Conservation (phyloP, 1,140 invertebrate species). For the Bathynomus jamesi region DNA sequence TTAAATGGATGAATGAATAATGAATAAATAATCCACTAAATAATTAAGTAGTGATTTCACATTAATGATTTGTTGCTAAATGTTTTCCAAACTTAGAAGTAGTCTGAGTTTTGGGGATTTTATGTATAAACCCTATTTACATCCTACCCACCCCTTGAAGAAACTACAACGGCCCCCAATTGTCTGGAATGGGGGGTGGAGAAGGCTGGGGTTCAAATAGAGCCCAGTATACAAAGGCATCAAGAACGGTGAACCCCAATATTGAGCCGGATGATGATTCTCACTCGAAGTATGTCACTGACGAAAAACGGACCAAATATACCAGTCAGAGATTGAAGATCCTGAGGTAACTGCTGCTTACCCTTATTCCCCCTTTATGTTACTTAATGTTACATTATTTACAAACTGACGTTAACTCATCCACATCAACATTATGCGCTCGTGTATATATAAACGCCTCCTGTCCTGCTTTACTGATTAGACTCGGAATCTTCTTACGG, state of each 20-base stretch:
- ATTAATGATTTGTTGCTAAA: constrained; percentile 7
- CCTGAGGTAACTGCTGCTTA: constrained; percentile 58
- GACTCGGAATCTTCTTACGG: background rate
- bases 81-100: background rate
- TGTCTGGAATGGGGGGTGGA: constrained; percentile 47
- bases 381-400: too few relatives aligned
- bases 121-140: background rate
- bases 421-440: background rate
- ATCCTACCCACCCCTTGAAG: too few relatives aligned
- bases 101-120: background rate
- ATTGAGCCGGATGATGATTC: constrained; percentile 83
- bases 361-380: too few relatives aligned
- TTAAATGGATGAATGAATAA: too few relatives aligned
- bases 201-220: constrained; percentile 46
- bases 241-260: constrained; percentile 57
- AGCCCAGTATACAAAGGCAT: constrained; percentile 32
- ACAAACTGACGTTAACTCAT: too few relatives aligned
- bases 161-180: constrained; percentile 71
- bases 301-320: constrained; percentile 52
- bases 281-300: constrained; percentile 66
- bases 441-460: background rate
- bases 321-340: constrained; percentile 65
- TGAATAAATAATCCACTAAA: too few relatives aligned
- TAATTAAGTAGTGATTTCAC: too few relatives aligned
- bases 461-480: background rate